These are phyloP conservation scores for Gallinago undulata DNA, from an alignment of 2,113 vertebrate genomes.

Conservation along the genomic window DNA sequence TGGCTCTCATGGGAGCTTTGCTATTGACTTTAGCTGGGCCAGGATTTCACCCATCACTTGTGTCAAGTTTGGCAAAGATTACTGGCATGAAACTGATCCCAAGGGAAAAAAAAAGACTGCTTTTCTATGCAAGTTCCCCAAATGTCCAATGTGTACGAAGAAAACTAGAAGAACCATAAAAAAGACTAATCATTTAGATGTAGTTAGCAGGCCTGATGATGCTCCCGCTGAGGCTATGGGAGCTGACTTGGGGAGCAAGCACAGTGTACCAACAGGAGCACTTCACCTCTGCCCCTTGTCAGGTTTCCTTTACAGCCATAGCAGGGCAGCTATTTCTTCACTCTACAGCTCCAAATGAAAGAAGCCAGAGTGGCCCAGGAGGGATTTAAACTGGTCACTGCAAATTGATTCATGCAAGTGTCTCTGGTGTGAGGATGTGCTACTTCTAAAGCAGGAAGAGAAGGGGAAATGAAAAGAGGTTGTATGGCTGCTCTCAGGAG, in stretches of 20 bases:
- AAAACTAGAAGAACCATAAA: not conserved
- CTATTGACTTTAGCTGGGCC: not conserved
- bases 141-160: not conserved
- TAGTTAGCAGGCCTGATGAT: not conserved
- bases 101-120: not conserved
- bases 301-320: not conserved
- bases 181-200: not conserved
- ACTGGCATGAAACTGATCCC: not conserved
- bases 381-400: slow-evolving; percentile 52
- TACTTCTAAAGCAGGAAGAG: slow-evolving; percentile 31
- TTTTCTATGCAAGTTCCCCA: not conserved
- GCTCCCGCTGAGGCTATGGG: not conserved
- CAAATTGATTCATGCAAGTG: slow-evolving; percentile 47
- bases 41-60: not conserved
- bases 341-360: not conserved
- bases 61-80: not conserved
- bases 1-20: not conserved
- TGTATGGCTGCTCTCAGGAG: slow-evolving; percentile 48
- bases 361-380: not conserved
- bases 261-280: accelerated
- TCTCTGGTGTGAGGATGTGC: slow-evolving; percentile 58
- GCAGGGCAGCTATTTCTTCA: not conserved
- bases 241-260: not conserved
- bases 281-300: not conserved
- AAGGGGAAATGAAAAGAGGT: slow-evolving; percentile 46